Percentiles rank a stretch among this genome's conserved stretches.
phyloP scores from a whole-genome alignment of 2,888 invertebrate species.

The Polydrusus tereticollis region DNA sequence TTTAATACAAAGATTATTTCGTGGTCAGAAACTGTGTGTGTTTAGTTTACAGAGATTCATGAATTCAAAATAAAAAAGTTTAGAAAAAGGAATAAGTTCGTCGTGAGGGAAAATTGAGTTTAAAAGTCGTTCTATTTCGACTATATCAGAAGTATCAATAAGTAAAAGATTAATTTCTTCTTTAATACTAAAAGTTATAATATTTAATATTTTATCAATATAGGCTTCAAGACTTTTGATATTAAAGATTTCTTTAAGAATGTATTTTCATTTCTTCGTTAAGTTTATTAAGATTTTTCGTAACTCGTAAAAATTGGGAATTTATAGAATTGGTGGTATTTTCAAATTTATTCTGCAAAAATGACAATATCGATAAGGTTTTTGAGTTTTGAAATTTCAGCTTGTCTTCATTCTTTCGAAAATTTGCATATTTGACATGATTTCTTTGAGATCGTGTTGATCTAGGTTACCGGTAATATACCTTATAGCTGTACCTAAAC shows the following conservation, averaged over 20 bases:
- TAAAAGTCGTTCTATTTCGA: conserved; percentile 12
- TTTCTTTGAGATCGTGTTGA: conserved; percentile 23
- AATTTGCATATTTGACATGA: conserved; percentile 32
- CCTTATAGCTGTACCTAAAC: conserved; percentile 17
- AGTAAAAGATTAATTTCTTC: conserved; percentile 25
- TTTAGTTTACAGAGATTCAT: conserved; percentile 23
- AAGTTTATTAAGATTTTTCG: conserved; percentile 10
- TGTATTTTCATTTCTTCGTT: conserved; percentile 10
- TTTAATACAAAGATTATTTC: conserved; percentile 40
- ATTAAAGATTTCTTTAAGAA: conserved; percentile 27
- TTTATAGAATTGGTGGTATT: conserved; percentile 24
- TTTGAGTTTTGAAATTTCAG: conserved; percentile 23
- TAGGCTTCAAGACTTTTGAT: conserved; percentile 23
- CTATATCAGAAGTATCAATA: conserved; percentile 11
- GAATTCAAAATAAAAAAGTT: conserved; percentile 29
- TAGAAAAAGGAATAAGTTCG: conserved; percentile 50
- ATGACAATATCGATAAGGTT: conserved; percentile 61
- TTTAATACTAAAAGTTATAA: conserved; percentile 16
- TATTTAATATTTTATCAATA: conserved; percentile 22
- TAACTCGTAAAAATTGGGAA: conserved; percentile 1
- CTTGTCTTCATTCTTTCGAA: conserved; percentile 28
- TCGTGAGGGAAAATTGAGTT: conserved; percentile 11
- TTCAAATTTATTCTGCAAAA: conserved; percentile 28
- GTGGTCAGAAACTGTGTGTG: conserved; percentile 16
- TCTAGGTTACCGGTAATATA: conserved; percentile 24